Base-by-base conservation (phyloP, 2,113 vertebrate species). In the Oryzias curvinotus region DNA sequence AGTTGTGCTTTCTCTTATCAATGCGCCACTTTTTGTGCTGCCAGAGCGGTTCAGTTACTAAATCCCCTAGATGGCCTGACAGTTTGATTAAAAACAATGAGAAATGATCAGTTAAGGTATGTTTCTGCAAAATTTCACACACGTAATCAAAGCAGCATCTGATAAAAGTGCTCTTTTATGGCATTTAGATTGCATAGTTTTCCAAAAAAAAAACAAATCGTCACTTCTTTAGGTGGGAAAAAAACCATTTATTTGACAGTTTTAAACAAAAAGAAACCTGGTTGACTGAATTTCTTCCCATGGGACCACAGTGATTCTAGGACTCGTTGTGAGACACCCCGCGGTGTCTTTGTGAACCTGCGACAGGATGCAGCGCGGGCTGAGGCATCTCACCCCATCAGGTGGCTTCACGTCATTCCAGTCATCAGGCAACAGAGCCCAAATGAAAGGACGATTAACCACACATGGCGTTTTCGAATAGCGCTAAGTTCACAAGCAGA, bases 181-280 rank as follows among this genome's bases (percentile, higher is more conserved):
- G 21, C 21, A 23, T 23, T 23, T 23, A 23, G 8, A 36, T 8
- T 2, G 8, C 6, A 28, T 28, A 28, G 26, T 28, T 23, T 28
- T 28, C 26, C n/a, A n/a, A n/a, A n/a, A 28, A 7, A 28, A 28
- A 48, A 65, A 65, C 14, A 48, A 25, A 47, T 1, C 1, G 5
- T 5, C 30, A 14, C 23, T 14, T 19, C 7, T 23, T 53, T 10
- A 16, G 43, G 10, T 49, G 43, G 10, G 1, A 15, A 48, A 46
- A 56, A 18, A 4, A n/a, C n/a, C 41, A 36, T 75, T 68, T 73
- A 76, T 74, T 78, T 53, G 26, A 16, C 17, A 53, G 13, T 23
- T 48, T 63, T 49, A 18, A 6, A 41, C 0, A 36, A 45, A 30
- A 47, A 21, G 8, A 2, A 23, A 41, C 6, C 6, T 25, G 36